Evolutionary conservation across 2,888 invertebrate genomes (phyloP), one percentile per base, ranked within the genome.

Genomic region (Drosophila macrospina): DNA sequence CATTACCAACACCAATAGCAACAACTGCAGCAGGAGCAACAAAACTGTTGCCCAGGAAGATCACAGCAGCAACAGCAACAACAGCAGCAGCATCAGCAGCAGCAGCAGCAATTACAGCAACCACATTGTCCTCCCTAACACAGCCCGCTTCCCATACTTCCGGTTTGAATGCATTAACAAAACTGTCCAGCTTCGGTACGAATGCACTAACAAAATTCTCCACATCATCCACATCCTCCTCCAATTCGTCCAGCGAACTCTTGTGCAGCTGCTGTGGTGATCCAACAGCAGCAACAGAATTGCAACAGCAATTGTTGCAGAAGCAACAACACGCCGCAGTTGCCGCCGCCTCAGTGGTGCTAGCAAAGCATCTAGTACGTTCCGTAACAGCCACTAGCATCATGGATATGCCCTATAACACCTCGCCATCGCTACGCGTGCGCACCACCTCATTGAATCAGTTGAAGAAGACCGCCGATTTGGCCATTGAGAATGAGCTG

Each of bases 401-500:
- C 78, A 91, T 91, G 91, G 91, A 91, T 60, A 90, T 91, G 90
- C 91, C 91, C 70, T 91, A 89, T 77, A 91, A 85, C 82, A 90
- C 89, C 67, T 92, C 92, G 85, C 91, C 92, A 24, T 92, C 92
- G 70, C 69, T 92, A 76, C 91, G 92, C 71, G 91, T 91, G 75
- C 92, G 92, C 78, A 92, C 91, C 78, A 91, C 91, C 71, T 91
- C 91, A 68, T 67, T 91, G 57, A 91, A 91, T 76, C 91, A 91
- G 61, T 54, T 91, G 34, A 91, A 91, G 65, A 91, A 91, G 70
- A 91, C 91, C 28, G 90, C 90, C 16, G 91, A 92, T 50, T 62
- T 91, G 81, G 89, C 89, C 24, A 93, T 94, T 88, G 94, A 94
- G 86, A 93, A 94, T 83, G 92, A 92, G 60, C 92, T 93, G 86